These are phyloP conservation scores for Oligia strigilis DNA, from an alignment of 2,888 invertebrate genomes.

Conservation along the genomic window DNA sequence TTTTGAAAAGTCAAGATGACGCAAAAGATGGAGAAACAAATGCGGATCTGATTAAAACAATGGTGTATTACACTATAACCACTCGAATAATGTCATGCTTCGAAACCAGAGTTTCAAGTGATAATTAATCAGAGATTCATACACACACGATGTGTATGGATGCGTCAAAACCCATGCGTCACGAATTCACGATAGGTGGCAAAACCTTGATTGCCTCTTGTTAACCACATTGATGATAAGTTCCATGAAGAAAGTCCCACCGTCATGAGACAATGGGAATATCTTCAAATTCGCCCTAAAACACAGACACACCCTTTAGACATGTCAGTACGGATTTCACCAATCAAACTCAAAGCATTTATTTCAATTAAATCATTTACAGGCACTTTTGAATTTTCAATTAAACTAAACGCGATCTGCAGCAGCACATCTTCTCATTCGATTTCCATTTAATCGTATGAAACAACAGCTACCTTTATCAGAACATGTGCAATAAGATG, in stretches of 20 bases:
- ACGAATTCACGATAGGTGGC: neutral
- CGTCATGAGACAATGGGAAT: neutral
- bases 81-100: neutral
- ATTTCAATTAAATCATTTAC: no score
- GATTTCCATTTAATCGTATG: neutral
- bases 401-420: neutral
- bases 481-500: conserved; percentile 47
- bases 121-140: neutral
- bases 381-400: no score
- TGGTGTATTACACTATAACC: conserved; percentile 10
- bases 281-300: neutral
- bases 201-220: neutral
- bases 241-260: neutral
- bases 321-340: neutral
- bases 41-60: conserved; percentile 32
- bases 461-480: conserved; percentile 22
- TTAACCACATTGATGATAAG: neutral
- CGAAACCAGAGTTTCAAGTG: conserved; percentile 3
- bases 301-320: neutral
- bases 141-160: neutral
- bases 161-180: neutral
- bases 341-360: neutral
- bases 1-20: conserved; percentile 29
- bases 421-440: neutral
- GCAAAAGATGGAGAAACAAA: conserved; percentile 13